These are phyloP conservation scores for Phalacrocorax carbo DNA, from an alignment of 2,113 vertebrate species.

Conservation along the genomic window DNA sequence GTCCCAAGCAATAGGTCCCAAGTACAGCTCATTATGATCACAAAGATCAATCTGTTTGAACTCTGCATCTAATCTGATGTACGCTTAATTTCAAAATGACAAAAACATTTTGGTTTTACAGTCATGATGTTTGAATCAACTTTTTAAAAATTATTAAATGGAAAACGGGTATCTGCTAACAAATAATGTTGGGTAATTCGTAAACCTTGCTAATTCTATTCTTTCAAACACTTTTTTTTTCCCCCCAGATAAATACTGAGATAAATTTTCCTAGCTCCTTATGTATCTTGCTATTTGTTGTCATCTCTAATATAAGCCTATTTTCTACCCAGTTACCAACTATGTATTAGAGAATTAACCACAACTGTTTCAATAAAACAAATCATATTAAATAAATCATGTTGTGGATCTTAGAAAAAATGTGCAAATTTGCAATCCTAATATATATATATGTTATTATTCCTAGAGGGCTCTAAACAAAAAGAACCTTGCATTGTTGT, in stretches of 20 bases:
- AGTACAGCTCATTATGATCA: not conserved
- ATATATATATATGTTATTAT: not conserved
- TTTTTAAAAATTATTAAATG: not conserved
- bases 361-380: not conserved
- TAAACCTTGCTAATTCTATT: not conserved
- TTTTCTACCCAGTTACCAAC: conserved; percentile 64
- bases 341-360: conserved; percentile 60
- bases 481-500: not conserved
- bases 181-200: not conserved
- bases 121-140: not conserved
- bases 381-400: not conserved
- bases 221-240: not conserved
- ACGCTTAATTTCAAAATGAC: not conserved
- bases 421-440: not conserved
- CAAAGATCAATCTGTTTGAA: not conserved
- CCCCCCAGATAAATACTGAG: not conserved
- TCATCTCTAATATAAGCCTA: conserved; percentile 26
- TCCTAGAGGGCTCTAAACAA: not conserved
- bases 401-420: not conserved
- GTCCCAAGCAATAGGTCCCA: not conserved
- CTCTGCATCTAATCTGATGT: not conserved
- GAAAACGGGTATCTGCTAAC: not conserved
- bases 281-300: conserved; percentile 14
- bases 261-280: conserved; percentile 1
- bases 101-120: not conserved